phyloP scores from a whole-genome alignment of 2,888 invertebrate genomes.

The Hedychridium roseum region DNA sequence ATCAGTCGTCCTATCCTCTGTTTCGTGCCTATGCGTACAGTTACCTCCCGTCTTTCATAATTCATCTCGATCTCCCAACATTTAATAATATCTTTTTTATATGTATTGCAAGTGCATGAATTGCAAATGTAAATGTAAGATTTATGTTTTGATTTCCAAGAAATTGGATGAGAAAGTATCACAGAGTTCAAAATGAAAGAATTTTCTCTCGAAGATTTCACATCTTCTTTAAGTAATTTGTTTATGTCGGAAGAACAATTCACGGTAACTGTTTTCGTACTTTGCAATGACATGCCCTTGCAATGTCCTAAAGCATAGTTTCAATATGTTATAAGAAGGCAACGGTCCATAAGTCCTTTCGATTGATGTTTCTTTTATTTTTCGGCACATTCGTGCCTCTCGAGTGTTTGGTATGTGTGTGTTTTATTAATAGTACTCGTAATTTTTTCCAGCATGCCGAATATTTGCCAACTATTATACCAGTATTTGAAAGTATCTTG shows the following conservation, averaged over 20 bases:
- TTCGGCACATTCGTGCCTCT: constrained; percentile 14
- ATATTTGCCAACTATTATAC: constrained; percentile 24
- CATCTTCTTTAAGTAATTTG: neutral
- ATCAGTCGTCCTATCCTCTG: neutral
- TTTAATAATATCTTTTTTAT: constrained; percentile 20
- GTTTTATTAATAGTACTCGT: constrained; percentile 25
- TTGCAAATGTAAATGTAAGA: constrained; percentile 35
- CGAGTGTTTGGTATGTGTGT: constrained; percentile 34
- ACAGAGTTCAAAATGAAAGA: constrained; percentile 28
- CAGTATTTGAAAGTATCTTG: constrained; percentile 18
- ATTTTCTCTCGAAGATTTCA: constrained; percentile 14
- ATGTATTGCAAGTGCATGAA: constrained; percentile 43
- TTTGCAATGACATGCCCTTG: constrained; percentile 49
- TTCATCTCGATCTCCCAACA: constrained; percentile 7
- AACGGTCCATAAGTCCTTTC: constrained; percentile 12
- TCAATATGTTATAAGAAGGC: constrained; percentile 10
- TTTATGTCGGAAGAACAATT: constrained; percentile 8
- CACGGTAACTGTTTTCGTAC: constrained; percentile 20
- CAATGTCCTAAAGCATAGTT: constrained; percentile 21
- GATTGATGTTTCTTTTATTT: constrained; percentile 18
- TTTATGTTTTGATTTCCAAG: constrained; percentile 8
- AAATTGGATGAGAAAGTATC: constrained; percentile 7
- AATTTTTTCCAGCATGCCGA: constrained; percentile 40
- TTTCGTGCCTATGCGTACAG: neutral
- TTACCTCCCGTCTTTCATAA: constrained; percentile 1